Evolutionary conservation across 2,888 invertebrate genomes (phyloP), one percentile per base, ranked within the genome.

Genomic region (Zhengitettix transpicula): DNA sequence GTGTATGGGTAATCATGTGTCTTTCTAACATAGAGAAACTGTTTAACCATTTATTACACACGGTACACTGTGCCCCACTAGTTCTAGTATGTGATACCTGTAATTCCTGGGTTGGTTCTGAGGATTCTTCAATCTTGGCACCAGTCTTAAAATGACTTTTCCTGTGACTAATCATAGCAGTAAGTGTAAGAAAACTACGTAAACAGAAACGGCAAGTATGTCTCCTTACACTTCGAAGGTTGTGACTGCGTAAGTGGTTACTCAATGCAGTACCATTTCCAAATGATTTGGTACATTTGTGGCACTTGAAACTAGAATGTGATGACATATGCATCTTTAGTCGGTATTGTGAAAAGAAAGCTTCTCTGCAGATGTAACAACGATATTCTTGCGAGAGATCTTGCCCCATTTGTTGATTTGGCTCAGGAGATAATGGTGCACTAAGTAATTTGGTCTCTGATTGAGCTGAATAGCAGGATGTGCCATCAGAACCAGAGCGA

Each of bases 1-100:
- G 60, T 17, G 59, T 60, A 42, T 62, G 62, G 40, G 42, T 58
- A 16, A 41, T 52, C 62, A 62, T 60, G 42, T 62, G 62, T 17
- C 62, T 41, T 42, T 54, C 56, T 16, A 62, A 44, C 47, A 60
- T 42, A 40, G 58, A 53, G 10, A 44, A 42, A 56, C 55, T 58
- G 11, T 44, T 54, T 17, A 60, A 52, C 44, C 55, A 53, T 47
- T 58, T 52, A 15, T 62, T 55, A 40, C 62, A 62, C 7, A 62
- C 47, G 5, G 42, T 40, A 56, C 62, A 62, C 40, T n/a, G 47
- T 12, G 47, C 47, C 14, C 47, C 47, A n/a, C 28, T 28, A 28
- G 28, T 28, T 28, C 28, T 28, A 28, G 28, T 28, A 28, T 28
- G 28, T 28, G 28, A 28, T 28, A 28, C 28, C 28, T 28, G 28